Percentiles rank a stretch among this genome's conserved stretches.
Evolutionary conservation across 2,888 invertebrate species (phyloP).

Genomic region (Heterodera filipjevi): DNA sequence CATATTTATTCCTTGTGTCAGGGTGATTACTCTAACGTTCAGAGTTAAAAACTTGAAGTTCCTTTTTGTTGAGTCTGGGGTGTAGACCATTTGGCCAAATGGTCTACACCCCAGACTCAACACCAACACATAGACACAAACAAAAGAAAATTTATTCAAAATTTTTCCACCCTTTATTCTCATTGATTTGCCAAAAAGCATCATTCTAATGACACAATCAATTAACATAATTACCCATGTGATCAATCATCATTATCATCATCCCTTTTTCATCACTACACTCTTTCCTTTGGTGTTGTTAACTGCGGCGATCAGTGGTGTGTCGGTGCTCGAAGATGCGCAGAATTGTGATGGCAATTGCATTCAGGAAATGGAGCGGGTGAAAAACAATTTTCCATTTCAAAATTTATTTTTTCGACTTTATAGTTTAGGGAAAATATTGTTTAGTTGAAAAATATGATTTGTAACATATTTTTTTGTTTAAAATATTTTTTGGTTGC

Average conservation of each 20-base stretch:
- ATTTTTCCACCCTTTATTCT: neutral
- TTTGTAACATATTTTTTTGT: too few relatives aligned
- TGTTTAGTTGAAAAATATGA: too few relatives aligned
- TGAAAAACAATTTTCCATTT: neutral
- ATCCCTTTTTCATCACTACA: neutral
- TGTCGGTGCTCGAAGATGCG: conserved; percentile 2
- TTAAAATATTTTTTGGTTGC: too few relatives aligned
- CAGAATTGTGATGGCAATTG: conserved; percentile 29
- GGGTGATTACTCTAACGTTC: too few relatives aligned
- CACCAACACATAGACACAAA: too few relatives aligned
- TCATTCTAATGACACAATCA: neutral
- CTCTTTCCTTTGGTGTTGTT: neutral
- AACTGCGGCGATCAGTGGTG: neutral
- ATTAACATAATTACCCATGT: neutral
- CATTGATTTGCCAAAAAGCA: neutral
- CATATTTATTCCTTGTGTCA: too few relatives aligned
- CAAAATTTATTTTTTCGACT: neutral
- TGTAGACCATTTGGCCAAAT: too few relatives aligned
- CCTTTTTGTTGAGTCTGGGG: too few relatives aligned
- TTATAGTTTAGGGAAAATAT: too few relatives aligned
- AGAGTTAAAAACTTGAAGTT: too few relatives aligned
- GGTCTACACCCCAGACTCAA: too few relatives aligned
- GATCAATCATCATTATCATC: neutral
- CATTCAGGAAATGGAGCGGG: conserved; percentile 27
- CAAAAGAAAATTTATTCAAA: too few relatives aligned